Base-by-base conservation (phyloP, 2,113 vertebrate genomes). In the Phyllopteryx taeniolatus region DNA sequence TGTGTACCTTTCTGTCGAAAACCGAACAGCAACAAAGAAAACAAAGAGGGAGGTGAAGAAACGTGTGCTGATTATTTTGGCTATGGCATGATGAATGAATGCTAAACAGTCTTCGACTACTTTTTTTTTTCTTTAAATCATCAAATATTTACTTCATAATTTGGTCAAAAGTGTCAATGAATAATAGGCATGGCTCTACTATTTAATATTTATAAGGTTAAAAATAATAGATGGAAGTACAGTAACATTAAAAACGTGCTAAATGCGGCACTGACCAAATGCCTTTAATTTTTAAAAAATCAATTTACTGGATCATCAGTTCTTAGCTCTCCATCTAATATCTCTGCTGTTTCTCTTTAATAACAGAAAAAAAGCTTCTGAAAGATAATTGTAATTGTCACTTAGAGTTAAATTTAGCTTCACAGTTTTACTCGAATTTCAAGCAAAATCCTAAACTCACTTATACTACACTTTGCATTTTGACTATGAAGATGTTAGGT, bases 1-100 rank as follows among this genome's bases (percentile, higher is more conserved):
- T 33, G 19, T 71, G 35, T 47, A 49, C 42, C 31, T 33, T 54
- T 20, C 68, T 22, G 47, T 27, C 20, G 10, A 59, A 53, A 27
- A 31, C 5, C 66, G 20, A 68, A 68, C 49, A 47, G 47, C 66
- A 39, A 68, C 67, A 68, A 39, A 68, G 49, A n/a, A 39, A 54
- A 53, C 67, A 68, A 53, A 53, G 47, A n/a, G 33, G 19, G 5
- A 68, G 49, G 49, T 54, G 49, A 54, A 54, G 33, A 68, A 68
- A 53, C 31, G 51, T 53, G 46, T 4, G 67, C 51, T 54, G 49
- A 68, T 54, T 68, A 56, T 39, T 54, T 54, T 54, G 49, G 54
- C 5, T 5, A 14, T 35, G 35, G 20, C 19, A 14, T 42, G 8
- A 59, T 8, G 1, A 22, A 19, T 12, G 10, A 19, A 42, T 33